Evolutionary conservation across 2,113 vertebrate species (phyloP).

Genomic region (Oncorhynchus kisutch): DNA sequence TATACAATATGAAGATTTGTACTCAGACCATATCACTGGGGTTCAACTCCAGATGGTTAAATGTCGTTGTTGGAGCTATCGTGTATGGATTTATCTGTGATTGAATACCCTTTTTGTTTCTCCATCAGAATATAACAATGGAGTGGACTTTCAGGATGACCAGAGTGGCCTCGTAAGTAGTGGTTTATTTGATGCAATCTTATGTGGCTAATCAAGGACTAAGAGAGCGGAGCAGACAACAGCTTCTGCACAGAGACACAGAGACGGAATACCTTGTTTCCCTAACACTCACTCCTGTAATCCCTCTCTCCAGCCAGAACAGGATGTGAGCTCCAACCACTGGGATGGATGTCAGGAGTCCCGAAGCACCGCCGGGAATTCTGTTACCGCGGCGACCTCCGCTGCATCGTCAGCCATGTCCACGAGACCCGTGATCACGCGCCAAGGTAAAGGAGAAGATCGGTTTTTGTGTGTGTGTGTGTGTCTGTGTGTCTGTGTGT

Average conservation of each 20-base stretch:
- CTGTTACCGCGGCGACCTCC: slow-evolving; percentile 48
- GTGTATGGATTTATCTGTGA: neutral
- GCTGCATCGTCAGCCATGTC: slow-evolving; percentile 39
- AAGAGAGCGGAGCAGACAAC: too few relatives aligned
- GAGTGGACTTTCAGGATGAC: slow-evolving; percentile 78
- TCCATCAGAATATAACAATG: slow-evolving; percentile 78
- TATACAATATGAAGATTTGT: too few relatives aligned
- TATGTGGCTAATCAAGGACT: too few relatives aligned
- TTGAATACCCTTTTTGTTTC: slow-evolving; percentile 5
- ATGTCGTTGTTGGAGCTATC: too few relatives aligned
- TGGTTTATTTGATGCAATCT: too few relatives aligned
- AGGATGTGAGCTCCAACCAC: slow-evolving; percentile 75
- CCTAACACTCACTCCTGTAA: neutral
- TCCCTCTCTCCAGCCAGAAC: slow-evolving; percentile 56
- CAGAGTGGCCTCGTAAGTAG: slow-evolving; percentile 69
- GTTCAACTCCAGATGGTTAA: too few relatives aligned
- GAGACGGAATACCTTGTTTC: neutral
- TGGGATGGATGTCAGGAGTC: slow-evolving; percentile 55
- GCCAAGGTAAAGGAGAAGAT: slow-evolving; percentile 64
- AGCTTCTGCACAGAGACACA: too few relatives aligned
- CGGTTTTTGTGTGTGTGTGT: too few relatives aligned
- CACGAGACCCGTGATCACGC: slow-evolving; percentile 58
- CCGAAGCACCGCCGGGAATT: slow-evolving; percentile 43
- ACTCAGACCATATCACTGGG: too few relatives aligned
- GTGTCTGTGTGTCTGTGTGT: too few relatives aligned